Evolutionary conservation across 2,113 vertebrate genomes (phyloP).

Genomic region (Albula glossodonta): DNA sequence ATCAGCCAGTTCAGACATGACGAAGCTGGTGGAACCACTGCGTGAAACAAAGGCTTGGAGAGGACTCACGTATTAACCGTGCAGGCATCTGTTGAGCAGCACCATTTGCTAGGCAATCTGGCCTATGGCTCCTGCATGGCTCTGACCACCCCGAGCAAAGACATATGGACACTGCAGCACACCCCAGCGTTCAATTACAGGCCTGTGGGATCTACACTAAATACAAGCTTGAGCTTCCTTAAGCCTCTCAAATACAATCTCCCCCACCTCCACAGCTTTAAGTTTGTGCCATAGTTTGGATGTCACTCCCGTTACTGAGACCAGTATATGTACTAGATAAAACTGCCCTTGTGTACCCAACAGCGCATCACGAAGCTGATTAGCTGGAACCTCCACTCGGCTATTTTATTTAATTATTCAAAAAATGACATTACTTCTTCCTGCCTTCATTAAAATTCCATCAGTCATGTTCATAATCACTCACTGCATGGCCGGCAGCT

Average conservation of each 20-base stretch:
- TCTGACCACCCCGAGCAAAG: too few relatives aligned
- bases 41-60: not conserved
- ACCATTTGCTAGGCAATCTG: too few relatives aligned
- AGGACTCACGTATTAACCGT: not conserved
- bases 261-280: not conserved
- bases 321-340: not conserved
- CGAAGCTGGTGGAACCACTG: not conserved
- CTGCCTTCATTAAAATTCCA: not conserved
- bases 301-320: not conserved
- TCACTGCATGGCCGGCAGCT: not conserved
- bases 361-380: not conserved
- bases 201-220: too few relatives aligned
- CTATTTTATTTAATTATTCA: not conserved
- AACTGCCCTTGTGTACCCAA: not conserved
- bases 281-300: not conserved
- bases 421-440: not conserved
- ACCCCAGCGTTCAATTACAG: too few relatives aligned
- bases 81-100: too few relatives aligned
- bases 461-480: not conserved
- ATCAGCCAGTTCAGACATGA: not conserved
- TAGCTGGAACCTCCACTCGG: not conserved
- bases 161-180: too few relatives aligned
- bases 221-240: too few relatives aligned
- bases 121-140: too few relatives aligned
- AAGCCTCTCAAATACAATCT: not conserved